Base-by-base conservation (phyloP, 2,113 vertebrate species). In the Elephas maximus region DNA sequence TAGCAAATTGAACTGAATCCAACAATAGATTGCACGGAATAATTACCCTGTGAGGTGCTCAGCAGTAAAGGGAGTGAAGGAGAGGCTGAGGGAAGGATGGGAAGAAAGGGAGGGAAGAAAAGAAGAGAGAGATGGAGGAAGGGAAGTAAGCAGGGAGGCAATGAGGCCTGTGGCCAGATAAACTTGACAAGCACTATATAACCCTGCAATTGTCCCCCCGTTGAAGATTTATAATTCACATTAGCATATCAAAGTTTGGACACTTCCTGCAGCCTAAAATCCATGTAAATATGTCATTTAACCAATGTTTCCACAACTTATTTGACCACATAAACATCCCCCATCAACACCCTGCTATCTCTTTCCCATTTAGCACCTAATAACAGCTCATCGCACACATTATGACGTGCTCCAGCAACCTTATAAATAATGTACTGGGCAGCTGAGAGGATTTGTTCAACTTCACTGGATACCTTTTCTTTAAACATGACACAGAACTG, bases 201-300 rank as follows among this genome's bases (percentile, higher is more conserved):
- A 88, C 30, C 48, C 41, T 88, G 9, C 60, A 82, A 92, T 5
- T 69, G 71, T 7, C 8, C 74, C 23, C 30, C 28, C 62, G 10
- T 62, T 76, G 33, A 84, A 74, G 53, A 92, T 84, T 94, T 95
- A 41, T 87, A 79, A n/a, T 88, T 74, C 51, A 79, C 21, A 77
- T 69, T 28, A 71, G 2, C 33, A 77, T 89, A 45, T 63, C 82
- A 92, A 76, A 41, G 62, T 57, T 84, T 78, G 14, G 51, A 60
- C 37, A 86, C 57, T 92, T 94, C 45, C 26, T 92, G 10, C 23
- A 73, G 10, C 84, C 48, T 93, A 85, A 95, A 94, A 78, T 65
- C 33, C 67, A 91, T 65, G 69, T 89, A 67, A 86, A 48, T 77
- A 53, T 44, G n/a, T 69, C 8, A 14, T 74, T 69, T 86, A 76